Conservation (phyloP, 37 sponge, comb jelly and placozoan species). For the Chondrilla cf. caribensis region DNA sequence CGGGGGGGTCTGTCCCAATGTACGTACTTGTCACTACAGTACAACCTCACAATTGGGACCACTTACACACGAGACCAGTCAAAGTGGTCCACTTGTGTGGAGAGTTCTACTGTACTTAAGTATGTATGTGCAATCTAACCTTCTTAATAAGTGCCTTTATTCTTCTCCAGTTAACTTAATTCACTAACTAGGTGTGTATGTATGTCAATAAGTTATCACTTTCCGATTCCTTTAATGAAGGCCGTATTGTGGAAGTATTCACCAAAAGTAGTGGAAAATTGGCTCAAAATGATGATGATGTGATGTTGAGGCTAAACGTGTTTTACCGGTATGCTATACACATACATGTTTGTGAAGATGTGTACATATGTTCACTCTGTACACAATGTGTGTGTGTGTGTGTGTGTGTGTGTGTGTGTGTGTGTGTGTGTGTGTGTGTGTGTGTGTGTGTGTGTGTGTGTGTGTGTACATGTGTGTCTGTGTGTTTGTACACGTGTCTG, state of each 20-base stretch:
- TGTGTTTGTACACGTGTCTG: neutral
- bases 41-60: too few species aligned
- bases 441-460: neutral
- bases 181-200: too few species aligned
- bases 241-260: constrained; percentile 45
- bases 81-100: neutral
- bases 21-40: neutral
- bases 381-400: neutral
- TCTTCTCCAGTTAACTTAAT: too few species aligned
- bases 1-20: neutral
- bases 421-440: constrained; percentile 18
- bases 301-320: constrained; percentile 40
- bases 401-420: constrained; percentile 18
- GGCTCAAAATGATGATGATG: neutral
- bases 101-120: neutral
- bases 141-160: too few species aligned
- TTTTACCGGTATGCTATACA: constrained; percentile 73
- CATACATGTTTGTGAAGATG: neutral
- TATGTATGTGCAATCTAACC: neutral
- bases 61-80: neutral
- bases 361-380: neutral
- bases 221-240: too few species aligned
- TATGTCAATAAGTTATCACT: too few species aligned
- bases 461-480: neutral
- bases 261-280: constrained; percentile 18